Conservation (phyloP, 1,140 invertebrate species). For the Acromyrmex echinatior region DNA sequence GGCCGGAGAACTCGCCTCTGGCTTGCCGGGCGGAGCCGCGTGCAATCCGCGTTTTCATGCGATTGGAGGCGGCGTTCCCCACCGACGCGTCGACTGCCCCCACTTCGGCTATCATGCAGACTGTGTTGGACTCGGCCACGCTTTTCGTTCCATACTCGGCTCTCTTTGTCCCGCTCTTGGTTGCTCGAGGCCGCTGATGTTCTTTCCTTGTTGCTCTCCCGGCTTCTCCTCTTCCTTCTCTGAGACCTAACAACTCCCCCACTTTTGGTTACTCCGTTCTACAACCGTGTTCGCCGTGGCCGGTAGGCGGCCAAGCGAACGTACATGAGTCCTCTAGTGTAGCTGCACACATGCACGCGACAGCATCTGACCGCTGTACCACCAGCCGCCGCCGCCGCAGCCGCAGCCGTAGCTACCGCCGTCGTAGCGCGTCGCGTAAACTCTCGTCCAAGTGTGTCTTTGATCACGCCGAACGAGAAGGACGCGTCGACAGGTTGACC, state of each 20-base stretch:
- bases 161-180: constrained; percentile 51
- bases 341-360: constrained; percentile 87
- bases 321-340: constrained; percentile 81
- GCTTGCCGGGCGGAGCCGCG: constrained; percentile 75
- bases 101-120: constrained; percentile 77
- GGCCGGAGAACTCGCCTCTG: constrained; percentile 69
- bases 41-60: constrained; percentile 77
- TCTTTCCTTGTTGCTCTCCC: constrained; percentile 22
- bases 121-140: constrained; percentile 72
- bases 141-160: constrained; percentile 64
- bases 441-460: constrained; percentile 56
- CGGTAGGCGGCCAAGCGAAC: constrained; percentile 77
- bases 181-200: not conserved
- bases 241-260: constrained; percentile 76
- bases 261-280: constrained; percentile 64
- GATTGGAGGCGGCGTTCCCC: constrained; percentile 77
- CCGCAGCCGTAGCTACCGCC: constrained; percentile 70
- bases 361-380: constrained; percentile 83
- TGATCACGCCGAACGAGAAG: constrained; percentile 62
- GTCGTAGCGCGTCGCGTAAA: constrained; percentile 69
- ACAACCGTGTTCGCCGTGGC: constrained; percentile 73
- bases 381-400: constrained; percentile 71
- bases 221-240: constrained; percentile 10
- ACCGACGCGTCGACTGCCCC: constrained; percentile 67
- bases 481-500: constrained; percentile 39